Evolutionary conservation across 2,797 vertebrate genomes (phyloP), one percentile per base, ranked within the genome.

Genomic region (Hydrocynus forskahlii): DNA sequence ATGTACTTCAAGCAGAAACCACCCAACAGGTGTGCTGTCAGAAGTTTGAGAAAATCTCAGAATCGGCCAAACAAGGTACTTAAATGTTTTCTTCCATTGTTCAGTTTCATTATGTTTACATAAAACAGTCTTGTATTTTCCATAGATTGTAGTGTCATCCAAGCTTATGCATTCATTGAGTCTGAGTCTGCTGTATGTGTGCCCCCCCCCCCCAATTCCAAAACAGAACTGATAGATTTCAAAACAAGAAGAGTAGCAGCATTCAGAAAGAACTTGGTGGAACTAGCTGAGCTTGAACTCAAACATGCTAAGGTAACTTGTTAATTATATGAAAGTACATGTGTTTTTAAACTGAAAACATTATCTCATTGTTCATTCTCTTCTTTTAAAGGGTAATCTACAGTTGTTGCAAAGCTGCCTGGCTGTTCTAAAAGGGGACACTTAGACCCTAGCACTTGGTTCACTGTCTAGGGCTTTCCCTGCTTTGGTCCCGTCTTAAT

Each of bases 31-130:
- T 99, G 88, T 97, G 96, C 92, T 99, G 98, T 94, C 97, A 98
- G 92, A 99, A 99, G 92, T 99, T 99, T 92, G 98, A 99, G 92
- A 99, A 98, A 92, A 99, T 99, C 91, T 98, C 97, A 1, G 97
- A 98, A 91, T 99, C 97, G 0, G 98, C 98, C 84, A 99, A 99
- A 92, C 98, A 99, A 97, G 97, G 96, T 97, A 94, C 40, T 75
- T 50, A 2, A 48, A n/a, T 13, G 48, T 75, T 29, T 40, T 29
- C 50, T 29, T 4, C 60, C 1, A 5, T 17, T 72, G 19, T 12
- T 17, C 16, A 16, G 59, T 35, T 55, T 5, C 16, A 17, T 21
- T 54, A 54, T 17, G 6, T 72, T 71, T 57, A n/a, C 52, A 73
- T 67, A 68, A 52, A 68, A 80, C 17, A 25, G 16, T 17, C 21